phyloP scores from a whole-genome alignment of 2,113 vertebrate species.

The Macquaria ambigua region DNA sequence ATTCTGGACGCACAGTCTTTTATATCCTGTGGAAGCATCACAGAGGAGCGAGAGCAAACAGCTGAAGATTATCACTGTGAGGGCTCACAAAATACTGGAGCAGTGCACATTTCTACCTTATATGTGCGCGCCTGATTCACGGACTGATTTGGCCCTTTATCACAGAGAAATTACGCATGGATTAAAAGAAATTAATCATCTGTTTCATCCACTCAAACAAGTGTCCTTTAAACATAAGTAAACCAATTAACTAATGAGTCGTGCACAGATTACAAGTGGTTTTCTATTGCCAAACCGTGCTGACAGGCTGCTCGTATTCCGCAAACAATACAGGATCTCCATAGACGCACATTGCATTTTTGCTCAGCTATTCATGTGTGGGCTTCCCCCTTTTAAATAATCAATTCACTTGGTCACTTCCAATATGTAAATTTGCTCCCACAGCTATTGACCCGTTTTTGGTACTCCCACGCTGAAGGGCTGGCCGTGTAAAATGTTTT shows the following conservation, averaged over 20 bases:
- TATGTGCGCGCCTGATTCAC: constrained; percentile 30
- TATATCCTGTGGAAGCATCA: constrained; percentile 18
- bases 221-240: constrained; percentile 32
- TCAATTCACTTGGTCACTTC: constrained; percentile 14
- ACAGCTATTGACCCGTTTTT: not conserved
- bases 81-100: constrained; percentile 37
- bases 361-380: not conserved
- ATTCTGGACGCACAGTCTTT: constrained; percentile 6
- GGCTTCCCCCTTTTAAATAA: not conserved
- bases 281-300: constrained; percentile 6
- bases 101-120: constrained; percentile 25
- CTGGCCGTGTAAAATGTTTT: constrained; percentile 6
- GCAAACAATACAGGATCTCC: constrained; percentile 31
- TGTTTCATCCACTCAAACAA: constrained; percentile 41
- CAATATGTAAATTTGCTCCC: not conserved
- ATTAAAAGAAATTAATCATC: not conserved
- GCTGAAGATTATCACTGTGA: constrained; percentile 34
- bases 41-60: constrained; percentile 21
- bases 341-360: not conserved
- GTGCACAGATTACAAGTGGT: not conserved
- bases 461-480: constrained; percentile 2
- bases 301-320: not conserved
- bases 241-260: constrained; percentile 38
- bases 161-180: constrained; percentile 26
- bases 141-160: not conserved